Base-by-base conservation (phyloP, 2,888 invertebrate species). In the Nezara viridula region DNA sequence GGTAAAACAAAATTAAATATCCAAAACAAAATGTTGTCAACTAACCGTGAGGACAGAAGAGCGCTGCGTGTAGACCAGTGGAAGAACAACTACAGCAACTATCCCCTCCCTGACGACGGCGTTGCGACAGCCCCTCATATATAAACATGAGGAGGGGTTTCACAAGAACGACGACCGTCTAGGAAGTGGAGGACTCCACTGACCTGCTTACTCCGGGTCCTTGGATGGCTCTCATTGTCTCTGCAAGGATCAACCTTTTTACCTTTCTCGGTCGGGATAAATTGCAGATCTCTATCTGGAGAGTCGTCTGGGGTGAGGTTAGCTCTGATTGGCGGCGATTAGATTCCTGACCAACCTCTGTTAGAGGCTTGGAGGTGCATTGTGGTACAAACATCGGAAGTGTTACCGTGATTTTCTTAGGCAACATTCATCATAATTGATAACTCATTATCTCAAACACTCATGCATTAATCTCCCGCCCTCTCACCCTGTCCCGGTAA, bases 141-240 rank as follows among this genome's bases (percentile, higher is more conserved):
- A 81, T 81, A 81, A 81, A 81, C 81, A 81, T 81, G 81, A 81
- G 81, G 66, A 81, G 81, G 44, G 81, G 81, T 81, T 81, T 44
- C 81, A 81, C 81, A 81, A 81, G 81, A 47, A 47, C 81, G 40
- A 44, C 44, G 44, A 44, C 44, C n/a, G 81, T 12, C 44, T 40
- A 81, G 81, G 81, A 81, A 81, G 81, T 81, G 81, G 66, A 73
- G 66, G 66, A 40, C 81, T 81, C 44, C 44, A 47, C 24, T 81
- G 81, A 81, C 81, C 81, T 81, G 81, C 81, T 81, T 81, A 44
- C n/a, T 44, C 14, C 10, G 24, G 81, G 81, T 5, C 81, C 81
- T 81, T 81, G 44, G 81, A 3, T 73, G 44, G 5, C 81, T n/a
- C 44, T 44, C n/a, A 44, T 81, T 81, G 44, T 81, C 81, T 14